Conservation (phyloP, 2,113 vertebrate species). For the Ovis canadensis region DNA sequence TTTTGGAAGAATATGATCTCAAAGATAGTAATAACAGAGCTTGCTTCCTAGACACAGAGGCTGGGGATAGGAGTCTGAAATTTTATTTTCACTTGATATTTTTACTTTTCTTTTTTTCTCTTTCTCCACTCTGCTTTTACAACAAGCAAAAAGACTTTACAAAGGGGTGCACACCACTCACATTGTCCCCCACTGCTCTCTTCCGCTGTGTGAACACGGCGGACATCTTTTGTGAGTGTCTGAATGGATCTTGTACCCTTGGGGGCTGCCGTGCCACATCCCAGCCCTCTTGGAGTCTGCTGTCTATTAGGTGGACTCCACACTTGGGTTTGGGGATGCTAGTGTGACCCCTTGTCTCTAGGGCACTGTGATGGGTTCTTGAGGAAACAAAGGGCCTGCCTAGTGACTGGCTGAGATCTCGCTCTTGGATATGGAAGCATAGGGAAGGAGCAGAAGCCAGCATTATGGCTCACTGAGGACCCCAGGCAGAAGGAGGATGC, state of each 20-base stretch:
- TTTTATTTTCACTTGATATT: neutral
- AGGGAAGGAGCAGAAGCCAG: rapidly evolving
- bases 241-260: neutral
- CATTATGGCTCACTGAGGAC: neutral
- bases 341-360: neutral
- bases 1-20: neutral
- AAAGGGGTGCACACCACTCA: neutral
- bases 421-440: neutral
- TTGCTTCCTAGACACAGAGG: neutral
- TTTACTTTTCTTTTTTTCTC: neutral
- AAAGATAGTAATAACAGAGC: neutral
- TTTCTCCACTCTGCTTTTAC: neutral
- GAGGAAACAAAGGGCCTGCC: neutral
- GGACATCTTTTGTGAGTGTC: neutral
- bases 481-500: neutral
- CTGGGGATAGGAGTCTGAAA: neutral
- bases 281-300: neutral
- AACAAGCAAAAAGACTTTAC: neutral
- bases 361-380: neutral
- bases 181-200: no score
- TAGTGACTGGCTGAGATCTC: neutral
- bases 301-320: neutral
- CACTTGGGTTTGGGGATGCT: neutral
- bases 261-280: neutral
- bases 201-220: rapidly evolving